These are phyloP conservation scores for Oedothorax gibbosus DNA, from an alignment of 1,140 invertebrate species.

Conservation along the genomic window DNA sequence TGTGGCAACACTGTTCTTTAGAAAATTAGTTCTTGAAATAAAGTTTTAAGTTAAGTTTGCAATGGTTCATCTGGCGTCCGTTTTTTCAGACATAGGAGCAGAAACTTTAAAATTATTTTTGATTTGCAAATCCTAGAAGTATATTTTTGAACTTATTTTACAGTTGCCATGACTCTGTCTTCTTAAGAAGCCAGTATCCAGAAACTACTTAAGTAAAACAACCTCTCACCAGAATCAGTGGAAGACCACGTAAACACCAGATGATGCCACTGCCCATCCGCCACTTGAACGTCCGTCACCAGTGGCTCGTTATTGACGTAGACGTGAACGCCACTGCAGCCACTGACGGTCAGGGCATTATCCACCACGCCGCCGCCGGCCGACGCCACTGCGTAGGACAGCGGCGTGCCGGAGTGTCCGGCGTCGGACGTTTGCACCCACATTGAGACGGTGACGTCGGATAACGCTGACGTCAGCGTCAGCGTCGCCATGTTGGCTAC, in stretches of 20 bases:
- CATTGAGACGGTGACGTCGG: constrained; percentile 31
- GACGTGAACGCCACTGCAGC: constrained; percentile 20
- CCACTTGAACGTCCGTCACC: constrained; percentile 76
- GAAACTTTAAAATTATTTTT: too few species aligned
- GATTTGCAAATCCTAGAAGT: too few species aligned
- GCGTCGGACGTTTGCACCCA: constrained; percentile 51
- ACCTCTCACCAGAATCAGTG: constrained; percentile 22
- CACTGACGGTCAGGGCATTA: constrained; percentile 50
- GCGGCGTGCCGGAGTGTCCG: constrained; percentile 5
- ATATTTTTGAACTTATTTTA: too few species aligned
- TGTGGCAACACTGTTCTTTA: too few species aligned
- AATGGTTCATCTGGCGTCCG: too few species aligned
- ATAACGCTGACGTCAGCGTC: constrained; percentile 11
- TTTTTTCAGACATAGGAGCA: too few species aligned
- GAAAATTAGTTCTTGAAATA: too few species aligned
- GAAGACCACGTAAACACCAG: constrained; percentile 87
- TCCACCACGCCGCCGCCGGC: not conserved
- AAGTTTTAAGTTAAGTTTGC: too few species aligned
- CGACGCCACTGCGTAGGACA: constrained; percentile 43
- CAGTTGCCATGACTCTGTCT: too few species aligned
- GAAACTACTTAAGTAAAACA: too few species aligned
- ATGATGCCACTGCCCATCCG: constrained; percentile 96
- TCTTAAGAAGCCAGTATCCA: too few species aligned
- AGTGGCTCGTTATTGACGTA: constrained; percentile 52
- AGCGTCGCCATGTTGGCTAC: constrained; percentile 33